Evolutionary conservation across 2,888 invertebrate genomes (phyloP), one percentile per base, ranked within the genome.

Genomic region (Busseola fusca): DNA sequence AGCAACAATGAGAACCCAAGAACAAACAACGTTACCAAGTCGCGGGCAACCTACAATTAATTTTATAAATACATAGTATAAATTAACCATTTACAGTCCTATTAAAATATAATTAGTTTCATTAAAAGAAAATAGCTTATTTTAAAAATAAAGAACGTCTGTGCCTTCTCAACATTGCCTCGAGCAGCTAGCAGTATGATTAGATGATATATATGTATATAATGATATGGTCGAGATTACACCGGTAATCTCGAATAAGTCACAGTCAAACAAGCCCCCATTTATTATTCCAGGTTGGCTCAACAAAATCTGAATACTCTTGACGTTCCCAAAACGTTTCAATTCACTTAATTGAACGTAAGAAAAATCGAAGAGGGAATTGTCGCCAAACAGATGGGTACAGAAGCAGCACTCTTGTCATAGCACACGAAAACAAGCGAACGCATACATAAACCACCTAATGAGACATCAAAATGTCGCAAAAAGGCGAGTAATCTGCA

Each of bases 291-390:
- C 50, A 72, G 56, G 63, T 72, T 57, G 54, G 42, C 62, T 80
- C 30, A 66, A 69, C 57, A 64, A 63, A 72, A 45, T 80, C 52
- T 48, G n/a, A 40, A 58, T 69, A 60, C 50, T 83, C 60, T 58
- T 45, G 37, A n/a, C 25, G 42, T 57, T 72, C 57, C 62, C 54
- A 69, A 71, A 81, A 81, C 72, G 63, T 71, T 81, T 76, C 67
- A 84, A 72, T 81, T 76, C 72, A 68, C 68, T 83, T 72, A 72
- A 81, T 75, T 82, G 68, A 74, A 83, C 69, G 52, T 69, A 64
- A 60, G 72, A 63, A 74, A 74, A 48, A 68, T 68, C 62, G 62
- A 40, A 63, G 27, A 57, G 56, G 64, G 58, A 65, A 34, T 52
- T 54, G 48, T 50, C 60, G 58, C 64, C n/a, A n/a, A 0, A 27